Conservation (phyloP, 2,113 vertebrate species). For the Smithornis capensis region DNA sequence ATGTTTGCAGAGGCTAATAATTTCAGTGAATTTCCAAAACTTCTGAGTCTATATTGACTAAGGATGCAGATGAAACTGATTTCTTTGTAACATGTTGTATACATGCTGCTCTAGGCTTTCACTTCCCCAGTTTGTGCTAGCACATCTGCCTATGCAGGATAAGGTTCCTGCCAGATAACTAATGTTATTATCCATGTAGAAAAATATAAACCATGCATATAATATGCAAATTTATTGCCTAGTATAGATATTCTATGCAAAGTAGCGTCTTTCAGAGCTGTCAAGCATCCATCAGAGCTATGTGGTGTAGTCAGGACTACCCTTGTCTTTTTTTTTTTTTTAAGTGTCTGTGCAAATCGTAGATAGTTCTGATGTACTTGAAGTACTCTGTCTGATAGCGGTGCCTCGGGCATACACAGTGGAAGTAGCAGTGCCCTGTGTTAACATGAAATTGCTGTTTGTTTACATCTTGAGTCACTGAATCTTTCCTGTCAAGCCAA, state of each 20-base stretch:
- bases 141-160: not conserved
- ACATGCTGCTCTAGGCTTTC: not conserved
- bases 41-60: not conserved
- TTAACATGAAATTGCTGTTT: slow-evolving; percentile 54
- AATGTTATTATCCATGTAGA: not conserved
- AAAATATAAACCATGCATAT: not conserved
- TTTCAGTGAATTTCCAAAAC: not conserved
- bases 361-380: not conserved
- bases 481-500: slow-evolving; percentile 48
- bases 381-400: not conserved
- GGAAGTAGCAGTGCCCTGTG: slow-evolving; percentile 4
- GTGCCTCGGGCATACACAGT: slow-evolving; percentile 36
- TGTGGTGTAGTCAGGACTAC: not conserved
- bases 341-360: not conserved
- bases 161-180: not conserved
- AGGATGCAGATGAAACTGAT: not conserved
- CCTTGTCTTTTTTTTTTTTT: not conserved
- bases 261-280: not conserved
- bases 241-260: not conserved
- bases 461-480: slow-evolving; percentile 38
- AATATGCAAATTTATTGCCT: not conserved
- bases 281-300: not conserved
- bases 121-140: not conserved
- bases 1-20: not conserved
- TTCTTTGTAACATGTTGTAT: not conserved